Evolutionary conservation across 1,140 invertebrate species (phyloP).

Genomic region (Euura lappo): DNA sequence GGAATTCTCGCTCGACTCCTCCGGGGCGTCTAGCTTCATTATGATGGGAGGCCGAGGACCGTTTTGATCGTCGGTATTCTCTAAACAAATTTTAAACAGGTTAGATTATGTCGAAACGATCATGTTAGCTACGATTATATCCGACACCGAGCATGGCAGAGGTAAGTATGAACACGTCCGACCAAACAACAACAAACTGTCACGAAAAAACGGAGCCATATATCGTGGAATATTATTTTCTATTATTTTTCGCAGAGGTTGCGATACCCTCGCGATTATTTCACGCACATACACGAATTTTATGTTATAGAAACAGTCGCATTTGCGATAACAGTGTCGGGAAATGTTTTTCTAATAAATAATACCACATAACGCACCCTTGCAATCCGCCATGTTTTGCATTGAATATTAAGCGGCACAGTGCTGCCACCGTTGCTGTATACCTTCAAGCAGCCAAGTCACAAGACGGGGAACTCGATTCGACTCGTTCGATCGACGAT

Average conservation of each 20-base stretch:
- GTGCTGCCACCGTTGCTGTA: conserved; percentile 3
- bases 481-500: too few relatives aligned
- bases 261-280: too few relatives aligned
- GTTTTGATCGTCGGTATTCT: conserved; percentile 40
- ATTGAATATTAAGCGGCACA: conserved; percentile 22
- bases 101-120: conserved; percentile 28
- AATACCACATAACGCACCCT: conserved; percentile 54
- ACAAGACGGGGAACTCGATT: too few relatives aligned
- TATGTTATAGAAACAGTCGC: conserved; percentile 24
- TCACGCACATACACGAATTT: conserved; percentile 6
- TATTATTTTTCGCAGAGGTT: background rate
- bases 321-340: background rate
- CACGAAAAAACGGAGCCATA: conserved; percentile 13
- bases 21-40: conserved; percentile 50
- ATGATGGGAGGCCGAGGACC: conserved; percentile 38
- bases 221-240: background rate
- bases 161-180: background rate
- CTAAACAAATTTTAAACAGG: conserved; percentile 35
- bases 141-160: background rate
- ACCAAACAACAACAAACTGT: conserved; percentile 14
- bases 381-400: conserved; percentile 59
- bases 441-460: too few relatives aligned
- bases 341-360: conserved; percentile 18
- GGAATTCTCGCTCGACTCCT: conserved; percentile 45
- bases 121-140: conserved; percentile 22